phyloP scores from a whole-genome alignment of 2,113 vertebrate species.

The Pseudopodoces humilis region DNA sequence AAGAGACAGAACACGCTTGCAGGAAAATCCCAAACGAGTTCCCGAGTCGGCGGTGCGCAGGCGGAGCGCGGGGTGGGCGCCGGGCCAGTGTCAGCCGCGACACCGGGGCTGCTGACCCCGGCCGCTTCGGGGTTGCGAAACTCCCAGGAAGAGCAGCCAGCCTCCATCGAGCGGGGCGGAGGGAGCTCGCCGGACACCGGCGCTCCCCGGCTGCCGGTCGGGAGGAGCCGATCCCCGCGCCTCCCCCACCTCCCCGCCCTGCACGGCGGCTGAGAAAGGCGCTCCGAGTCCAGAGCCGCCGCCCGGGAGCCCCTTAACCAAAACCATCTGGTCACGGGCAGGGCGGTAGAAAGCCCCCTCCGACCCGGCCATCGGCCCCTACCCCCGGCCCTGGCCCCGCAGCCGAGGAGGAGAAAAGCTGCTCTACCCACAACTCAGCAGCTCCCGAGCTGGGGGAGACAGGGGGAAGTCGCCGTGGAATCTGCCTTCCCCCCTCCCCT shows the following conservation, averaged over 20 bases:
- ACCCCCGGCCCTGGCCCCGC: neutral
- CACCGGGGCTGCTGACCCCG: neutral
- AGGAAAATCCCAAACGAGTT: neutral
- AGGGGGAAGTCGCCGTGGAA: neutral
- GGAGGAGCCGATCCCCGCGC: neutral
- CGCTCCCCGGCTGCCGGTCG: neutral
- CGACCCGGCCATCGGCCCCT: neutral
- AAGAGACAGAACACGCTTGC: neutral
- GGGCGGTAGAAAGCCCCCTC: neutral
- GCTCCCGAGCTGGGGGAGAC: neutral
- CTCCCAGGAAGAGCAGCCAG: neutral
- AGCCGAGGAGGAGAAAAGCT: neutral
- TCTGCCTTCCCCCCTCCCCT: neutral
- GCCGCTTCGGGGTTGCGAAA: neutral
- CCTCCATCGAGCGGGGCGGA: neutral
- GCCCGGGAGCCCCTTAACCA: neutral
- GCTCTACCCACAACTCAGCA: neutral
- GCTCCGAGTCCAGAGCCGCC: neutral
- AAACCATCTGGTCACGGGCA: slow-evolving; percentile 34
- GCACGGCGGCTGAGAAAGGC: neutral
- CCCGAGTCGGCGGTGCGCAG: neutral
- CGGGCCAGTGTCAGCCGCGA: neutral
- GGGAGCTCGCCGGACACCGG: neutral
- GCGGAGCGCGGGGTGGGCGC: neutral
- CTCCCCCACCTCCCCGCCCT: neutral